A percentile compares a stretch with the other conserved stretches of the same genome.
Conservation (phyloP, 2,888 invertebrate species). For the Aphodius sticticus region DNA sequence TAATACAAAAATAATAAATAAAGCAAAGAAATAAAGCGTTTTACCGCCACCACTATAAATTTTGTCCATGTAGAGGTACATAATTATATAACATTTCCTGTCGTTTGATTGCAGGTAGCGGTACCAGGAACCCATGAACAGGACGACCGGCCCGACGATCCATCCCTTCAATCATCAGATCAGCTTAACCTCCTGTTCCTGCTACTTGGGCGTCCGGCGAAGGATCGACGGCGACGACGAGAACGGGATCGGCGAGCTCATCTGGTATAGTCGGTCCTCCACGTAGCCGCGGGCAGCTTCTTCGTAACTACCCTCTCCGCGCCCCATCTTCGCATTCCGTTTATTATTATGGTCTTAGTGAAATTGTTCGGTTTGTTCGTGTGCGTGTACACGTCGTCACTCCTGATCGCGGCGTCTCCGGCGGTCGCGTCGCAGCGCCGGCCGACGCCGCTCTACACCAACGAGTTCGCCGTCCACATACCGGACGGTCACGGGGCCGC, state of each 20-base stretch:
- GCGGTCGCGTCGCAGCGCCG: constrained; percentile 27
- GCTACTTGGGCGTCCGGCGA: neutral
- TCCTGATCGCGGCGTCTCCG: constrained; percentile 5
- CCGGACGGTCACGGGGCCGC: constrained; percentile 77
- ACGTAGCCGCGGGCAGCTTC: neutral
- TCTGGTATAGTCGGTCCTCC: neutral
- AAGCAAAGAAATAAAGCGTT: too few species aligned
- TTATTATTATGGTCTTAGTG: constrained; percentile 44
- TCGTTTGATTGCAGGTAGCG: constrained; percentile 18
- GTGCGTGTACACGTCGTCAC: constrained; percentile 41
- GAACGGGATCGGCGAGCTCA: neutral
- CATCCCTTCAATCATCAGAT: constrained; percentile 11
- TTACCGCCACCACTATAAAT: too few species aligned
- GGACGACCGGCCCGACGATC: constrained; percentile 10
- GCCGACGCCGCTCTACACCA: constrained; percentile 69
- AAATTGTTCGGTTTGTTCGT: constrained; percentile 46
- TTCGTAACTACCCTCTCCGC: neutral
- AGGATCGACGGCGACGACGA: neutral
- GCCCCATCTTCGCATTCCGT: neutral
- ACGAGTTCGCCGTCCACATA: constrained; percentile 88
- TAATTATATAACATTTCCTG: neutral
- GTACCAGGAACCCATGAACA: constrained; percentile 23
- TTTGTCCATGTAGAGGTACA: neutral
- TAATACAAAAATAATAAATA: too few species aligned
- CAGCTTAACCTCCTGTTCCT: constrained; percentile 20